phyloP scores from a whole-genome alignment of 2,888 invertebrate genomes.

The Linnaemya tessellans region DNA sequence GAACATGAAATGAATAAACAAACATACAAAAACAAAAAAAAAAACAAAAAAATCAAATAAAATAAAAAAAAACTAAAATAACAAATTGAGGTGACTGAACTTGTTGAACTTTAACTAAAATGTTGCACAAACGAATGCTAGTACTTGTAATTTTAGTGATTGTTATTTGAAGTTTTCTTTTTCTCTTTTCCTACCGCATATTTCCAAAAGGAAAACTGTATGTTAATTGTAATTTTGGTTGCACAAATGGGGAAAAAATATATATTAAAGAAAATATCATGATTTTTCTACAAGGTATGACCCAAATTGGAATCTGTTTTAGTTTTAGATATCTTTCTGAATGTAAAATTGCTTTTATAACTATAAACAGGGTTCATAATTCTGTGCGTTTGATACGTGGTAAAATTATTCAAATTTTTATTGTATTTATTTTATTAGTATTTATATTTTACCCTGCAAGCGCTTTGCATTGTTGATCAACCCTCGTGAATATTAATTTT shows the following conservation, averaged over 20 bases:
- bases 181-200: slow-evolving; percentile 1
- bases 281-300: not conserved
- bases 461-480: not conserved
- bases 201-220: slow-evolving; percentile 18
- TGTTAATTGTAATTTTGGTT: not conserved
- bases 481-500: not conserved
- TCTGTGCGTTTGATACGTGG: too few species aligned
- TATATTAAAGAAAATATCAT: not conserved
- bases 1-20: slow-evolving; percentile 47
- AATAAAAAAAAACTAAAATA: not conserved
- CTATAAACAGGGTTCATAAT: too few species aligned
- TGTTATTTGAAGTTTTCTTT: not conserved
- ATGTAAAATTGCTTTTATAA: too few species aligned
- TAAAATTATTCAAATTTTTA: too few species aligned
- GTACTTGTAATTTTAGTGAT: not conserved
- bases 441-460: not conserved
- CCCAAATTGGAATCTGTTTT: too few species aligned
- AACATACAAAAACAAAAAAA: slow-evolving; percentile 17
- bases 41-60: too few species aligned
- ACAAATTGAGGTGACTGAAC: slow-evolving; percentile 69
- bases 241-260: not conserved
- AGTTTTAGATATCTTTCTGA: too few species aligned
- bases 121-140: slow-evolving; percentile 59
- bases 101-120: slow-evolving; percentile 67
- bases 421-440: not conserved